phyloP scores from a whole-genome alignment of 1,140 invertebrate species.

The Magallana angulata region DNA sequence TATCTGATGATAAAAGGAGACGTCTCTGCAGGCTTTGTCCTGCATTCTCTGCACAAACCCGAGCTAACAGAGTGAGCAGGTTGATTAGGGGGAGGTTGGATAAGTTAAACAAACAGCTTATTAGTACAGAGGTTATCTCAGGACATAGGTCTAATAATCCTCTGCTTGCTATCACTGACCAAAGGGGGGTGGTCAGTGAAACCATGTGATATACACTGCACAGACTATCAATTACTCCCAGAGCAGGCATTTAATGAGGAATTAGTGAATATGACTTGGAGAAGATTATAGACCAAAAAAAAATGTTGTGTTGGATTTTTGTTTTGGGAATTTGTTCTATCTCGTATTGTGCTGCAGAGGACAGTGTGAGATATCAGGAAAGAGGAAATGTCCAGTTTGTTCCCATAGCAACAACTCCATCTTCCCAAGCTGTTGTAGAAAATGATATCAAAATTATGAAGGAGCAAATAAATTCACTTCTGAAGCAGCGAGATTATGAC shows the following conservation, averaged over 20 bases:
- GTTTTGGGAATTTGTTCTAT: not conserved
- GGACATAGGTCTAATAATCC: not conserved
- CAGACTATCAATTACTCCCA: not conserved
- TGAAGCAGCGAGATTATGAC: constrained; percentile 2
- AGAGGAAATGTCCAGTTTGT: constrained; percentile 21
- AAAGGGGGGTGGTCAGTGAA: not conserved
- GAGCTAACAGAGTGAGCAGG: not conserved
- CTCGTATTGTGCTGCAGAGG: not conserved
- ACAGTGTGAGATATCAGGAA: not conserved
- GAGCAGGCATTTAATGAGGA: not conserved
- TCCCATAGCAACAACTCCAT: not conserved
- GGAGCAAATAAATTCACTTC: constrained; percentile 1
- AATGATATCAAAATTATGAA: not conserved
- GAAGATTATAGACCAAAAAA: not conserved
- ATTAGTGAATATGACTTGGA: not conserved
- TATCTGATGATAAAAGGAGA: not conserved
- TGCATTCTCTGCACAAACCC: not conserved
- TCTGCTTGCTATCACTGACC: constrained; percentile 8
- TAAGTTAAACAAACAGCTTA: not conserved
- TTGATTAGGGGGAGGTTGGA: not conserved
- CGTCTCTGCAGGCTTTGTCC: not conserved
- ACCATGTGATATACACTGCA: constrained; percentile 1
- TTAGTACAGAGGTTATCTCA: not conserved
- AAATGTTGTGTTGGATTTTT: not conserved
- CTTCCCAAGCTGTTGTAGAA: not conserved